A percentile compares a stretch with the other conserved stretches of the same genome.
Evolutionary conservation across 92 coral and sea anemone species (phyloP).

Genomic region (Actinostola sp.): DNA sequence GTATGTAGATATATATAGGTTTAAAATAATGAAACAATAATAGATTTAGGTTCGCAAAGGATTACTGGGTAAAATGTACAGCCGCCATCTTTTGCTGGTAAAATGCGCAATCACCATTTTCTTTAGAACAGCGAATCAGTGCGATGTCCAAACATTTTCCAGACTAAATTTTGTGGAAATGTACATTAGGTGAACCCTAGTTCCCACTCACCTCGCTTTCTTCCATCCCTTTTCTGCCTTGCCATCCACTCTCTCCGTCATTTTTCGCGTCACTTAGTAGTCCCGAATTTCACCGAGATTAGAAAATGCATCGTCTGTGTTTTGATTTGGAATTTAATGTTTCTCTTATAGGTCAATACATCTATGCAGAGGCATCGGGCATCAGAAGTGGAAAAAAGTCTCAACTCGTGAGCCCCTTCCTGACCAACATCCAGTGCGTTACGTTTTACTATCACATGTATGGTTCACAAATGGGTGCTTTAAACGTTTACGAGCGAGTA

Average conservation of each 20-base stretch:
- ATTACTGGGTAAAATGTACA: too few species aligned
- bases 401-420: conserved; percentile 21
- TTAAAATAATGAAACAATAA: background rate
- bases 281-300: background rate
- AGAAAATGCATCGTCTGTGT: too few species aligned
- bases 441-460: conserved; percentile 35
- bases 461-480: conserved; percentile 23
- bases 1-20: background rate
- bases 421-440: conserved; percentile 20
- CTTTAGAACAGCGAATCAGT: too few species aligned
- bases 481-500: conserved; percentile 24
- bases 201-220: too few species aligned
- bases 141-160: too few species aligned
- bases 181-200: too few species aligned
- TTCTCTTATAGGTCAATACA: conserved; percentile 9
- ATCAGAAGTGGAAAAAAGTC: conserved; percentile 15
- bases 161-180: too few species aligned
- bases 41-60: background rate
- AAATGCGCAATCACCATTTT: too few species aligned
- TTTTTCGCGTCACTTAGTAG: background rate
- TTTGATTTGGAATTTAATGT: background rate
- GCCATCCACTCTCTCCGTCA: background rate
- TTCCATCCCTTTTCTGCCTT: too few species aligned
- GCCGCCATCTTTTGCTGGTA: too few species aligned
- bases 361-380: conserved; percentile 19